phyloP scores from a whole-genome alignment of 2,888 invertebrate genomes.

The Galeopsomyia nigrocyanea region DNA sequence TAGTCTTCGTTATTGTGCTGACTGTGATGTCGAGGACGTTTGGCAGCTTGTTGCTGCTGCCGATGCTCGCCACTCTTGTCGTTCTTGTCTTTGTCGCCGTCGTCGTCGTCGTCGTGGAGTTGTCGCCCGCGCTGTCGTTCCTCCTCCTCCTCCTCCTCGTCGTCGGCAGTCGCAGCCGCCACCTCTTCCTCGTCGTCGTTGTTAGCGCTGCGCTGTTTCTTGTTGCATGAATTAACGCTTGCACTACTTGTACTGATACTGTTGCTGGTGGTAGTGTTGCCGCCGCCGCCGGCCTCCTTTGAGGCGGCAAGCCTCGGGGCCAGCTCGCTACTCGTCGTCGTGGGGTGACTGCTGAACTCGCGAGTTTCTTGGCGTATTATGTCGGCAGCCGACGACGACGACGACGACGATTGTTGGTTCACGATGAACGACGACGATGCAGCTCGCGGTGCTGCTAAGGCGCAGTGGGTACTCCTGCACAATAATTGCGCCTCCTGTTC shows the following conservation, averaged over 20 bases:
- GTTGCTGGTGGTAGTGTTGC: slow-evolving; percentile 49
- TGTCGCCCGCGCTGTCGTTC: slow-evolving; percentile 29
- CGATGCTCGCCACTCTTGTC: slow-evolving; percentile 68
- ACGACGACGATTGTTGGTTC: slow-evolving; percentile 77
- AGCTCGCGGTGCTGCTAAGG: slow-evolving; percentile 68
- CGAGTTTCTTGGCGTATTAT: too few relatives aligned
- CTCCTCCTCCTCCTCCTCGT: slow-evolving; percentile 48
- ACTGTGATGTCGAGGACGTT: slow-evolving; percentile 57
- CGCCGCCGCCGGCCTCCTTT: slow-evolving; percentile 44
- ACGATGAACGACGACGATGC: slow-evolving; percentile 78
- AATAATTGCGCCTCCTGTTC: slow-evolving; percentile 72
- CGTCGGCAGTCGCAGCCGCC: slow-evolving; percentile 44
- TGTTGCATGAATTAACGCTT: too few relatives aligned
- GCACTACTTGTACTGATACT: too few relatives aligned
- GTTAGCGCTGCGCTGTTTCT: not conserved
- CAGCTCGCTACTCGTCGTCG: slow-evolving; percentile 32
- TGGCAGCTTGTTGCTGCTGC: slow-evolving; percentile 66
- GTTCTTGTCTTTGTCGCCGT: slow-evolving; percentile 56
- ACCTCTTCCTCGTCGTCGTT: slow-evolving; percentile 18
- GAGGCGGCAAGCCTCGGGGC: slow-evolving; percentile 38
- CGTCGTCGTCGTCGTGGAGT: slow-evolving; percentile 2
- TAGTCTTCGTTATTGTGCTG: slow-evolving; percentile 24
- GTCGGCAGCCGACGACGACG: slow-evolving; percentile 58
- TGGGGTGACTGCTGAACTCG: not conserved
- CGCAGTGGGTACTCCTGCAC: slow-evolving; percentile 75